phyloP scores from a whole-genome alignment of 2,797 vertebrate species.

The Furcifer pardalis region DNA sequence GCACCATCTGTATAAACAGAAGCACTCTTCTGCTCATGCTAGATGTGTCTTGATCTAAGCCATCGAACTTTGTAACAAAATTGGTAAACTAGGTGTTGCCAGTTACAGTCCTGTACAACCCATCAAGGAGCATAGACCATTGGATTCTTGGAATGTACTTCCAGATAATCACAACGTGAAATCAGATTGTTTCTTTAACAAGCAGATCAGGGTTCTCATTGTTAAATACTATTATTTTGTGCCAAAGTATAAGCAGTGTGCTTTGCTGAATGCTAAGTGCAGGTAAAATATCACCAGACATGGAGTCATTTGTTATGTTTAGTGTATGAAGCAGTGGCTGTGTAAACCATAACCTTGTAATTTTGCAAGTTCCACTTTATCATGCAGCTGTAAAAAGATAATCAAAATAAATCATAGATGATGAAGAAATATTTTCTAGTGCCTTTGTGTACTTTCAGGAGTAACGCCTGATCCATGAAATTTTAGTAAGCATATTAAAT shows the following conservation, averaged over 20 bases:
- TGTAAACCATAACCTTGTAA: conserved; percentile 73
- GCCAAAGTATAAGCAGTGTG: conserved; percentile 57
- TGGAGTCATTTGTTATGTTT: conserved; percentile 71
- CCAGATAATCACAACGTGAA: neutral
- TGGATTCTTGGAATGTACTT: conserved; percentile 8
- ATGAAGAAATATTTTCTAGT: conserved; percentile 79
- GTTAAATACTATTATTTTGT: conserved; percentile 62
- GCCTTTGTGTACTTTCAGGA: conserved; percentile 72
- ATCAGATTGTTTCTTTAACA: neutral
- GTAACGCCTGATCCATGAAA: conserved; percentile 76
- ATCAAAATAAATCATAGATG: conserved; percentile 79
- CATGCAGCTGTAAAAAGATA: conserved; percentile 74
- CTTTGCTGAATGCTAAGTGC: conserved; percentile 69
- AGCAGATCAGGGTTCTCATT: conserved; percentile 45
- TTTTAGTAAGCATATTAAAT: conserved; percentile 82
- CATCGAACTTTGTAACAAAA: neutral
- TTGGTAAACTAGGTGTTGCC: neutral
- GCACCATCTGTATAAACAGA: no score
- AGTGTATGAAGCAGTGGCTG: conserved; percentile 69
- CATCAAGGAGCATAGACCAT: neutral
- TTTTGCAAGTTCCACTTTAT: conserved; percentile 77
- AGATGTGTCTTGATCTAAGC: neutral
- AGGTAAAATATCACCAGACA: conserved; percentile 62
- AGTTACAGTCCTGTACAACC: neutral
- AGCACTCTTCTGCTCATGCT: neutral